These are phyloP conservation scores for Linyphia triangularis DNA, from an alignment of 2,888 invertebrate genomes.

Conservation along the genomic window DNA sequence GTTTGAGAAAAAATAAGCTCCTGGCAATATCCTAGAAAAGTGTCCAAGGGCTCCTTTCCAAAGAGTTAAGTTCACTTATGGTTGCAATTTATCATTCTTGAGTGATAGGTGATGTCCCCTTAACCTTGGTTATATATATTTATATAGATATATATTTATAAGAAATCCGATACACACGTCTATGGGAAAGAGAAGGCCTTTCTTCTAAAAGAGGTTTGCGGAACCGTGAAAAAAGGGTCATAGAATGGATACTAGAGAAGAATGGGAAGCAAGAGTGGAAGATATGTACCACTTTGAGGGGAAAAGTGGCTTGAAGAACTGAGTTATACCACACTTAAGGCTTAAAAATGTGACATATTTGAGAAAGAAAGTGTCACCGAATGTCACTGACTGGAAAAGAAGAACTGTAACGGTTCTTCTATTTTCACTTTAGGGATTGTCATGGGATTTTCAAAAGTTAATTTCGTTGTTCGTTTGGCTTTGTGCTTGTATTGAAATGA, in stretches of 20 bases:
- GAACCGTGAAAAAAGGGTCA: slow-evolving; percentile 47
- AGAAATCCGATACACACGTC: slow-evolving; percentile 35
- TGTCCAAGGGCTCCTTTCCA: neutral
- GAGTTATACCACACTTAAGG: neutral
- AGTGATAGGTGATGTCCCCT: slow-evolving; percentile 33
- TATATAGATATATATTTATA: slow-evolving; percentile 59
- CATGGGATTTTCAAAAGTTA: too few relatives aligned
- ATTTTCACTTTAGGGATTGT: too few relatives aligned
- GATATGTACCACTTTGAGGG: neutral
- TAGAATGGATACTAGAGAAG: neutral
- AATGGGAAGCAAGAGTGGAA: slow-evolving; percentile 29
- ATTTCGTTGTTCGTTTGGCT: too few relatives aligned
- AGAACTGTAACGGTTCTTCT: too few relatives aligned
- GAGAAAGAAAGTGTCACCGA: neutral
- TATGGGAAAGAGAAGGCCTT: neutral
- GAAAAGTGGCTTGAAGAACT: slow-evolving; percentile 4
- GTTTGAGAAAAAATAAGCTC: neutral
- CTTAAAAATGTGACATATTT: neutral
- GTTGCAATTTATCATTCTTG: slow-evolving; percentile 52
- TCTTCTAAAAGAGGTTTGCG: slow-evolving; percentile 7
- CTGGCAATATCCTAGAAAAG: neutral
- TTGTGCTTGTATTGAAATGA: too few relatives aligned
- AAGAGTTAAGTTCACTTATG: slow-evolving; percentile 17
- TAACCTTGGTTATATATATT: slow-evolving; percentile 39
- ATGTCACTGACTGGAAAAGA: too few relatives aligned